phyloP scores from a whole-genome alignment of 2,797 vertebrate genomes.

The Phoxinus dragarum region DNA sequence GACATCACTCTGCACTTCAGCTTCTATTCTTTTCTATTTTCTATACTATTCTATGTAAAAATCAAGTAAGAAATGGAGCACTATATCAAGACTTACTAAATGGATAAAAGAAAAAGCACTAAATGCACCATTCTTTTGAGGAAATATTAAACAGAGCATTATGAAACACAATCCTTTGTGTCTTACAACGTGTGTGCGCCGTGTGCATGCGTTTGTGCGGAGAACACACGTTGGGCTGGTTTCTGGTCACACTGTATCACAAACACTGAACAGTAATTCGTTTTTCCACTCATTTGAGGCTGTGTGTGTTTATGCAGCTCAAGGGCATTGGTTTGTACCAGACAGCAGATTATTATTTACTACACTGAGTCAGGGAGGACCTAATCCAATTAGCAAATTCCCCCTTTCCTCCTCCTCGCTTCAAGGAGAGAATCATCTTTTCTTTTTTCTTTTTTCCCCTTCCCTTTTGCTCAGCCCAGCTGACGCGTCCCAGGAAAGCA shows the following conservation, averaged over 20 bases:
- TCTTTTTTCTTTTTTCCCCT: conserved; percentile 14
- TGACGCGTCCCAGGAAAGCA: conserved; percentile 60
- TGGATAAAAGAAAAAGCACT: not conserved
- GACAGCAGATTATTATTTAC: conserved; percentile 69
- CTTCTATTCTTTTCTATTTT: too few relatives aligned
- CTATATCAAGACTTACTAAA: not conserved
- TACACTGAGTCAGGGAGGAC: conserved; percentile 65
- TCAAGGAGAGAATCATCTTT: conserved; percentile 61
- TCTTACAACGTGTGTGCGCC: not conserved
- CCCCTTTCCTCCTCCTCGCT: conserved; percentile 63
- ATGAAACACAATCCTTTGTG: not conserved
- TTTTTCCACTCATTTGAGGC: conserved; percentile 50
- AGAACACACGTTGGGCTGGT: not conserved
- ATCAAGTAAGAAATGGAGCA: not conserved
- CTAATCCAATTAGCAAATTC: conserved; percentile 71
- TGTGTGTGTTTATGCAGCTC: conserved; percentile 52
- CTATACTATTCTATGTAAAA: not conserved
- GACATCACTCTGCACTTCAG: too few relatives aligned
- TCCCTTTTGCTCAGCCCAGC: conserved; percentile 45
- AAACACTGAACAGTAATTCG: conserved; percentile 36
- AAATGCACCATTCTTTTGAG: conserved; percentile 11
- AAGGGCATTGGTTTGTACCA: conserved; percentile 64
- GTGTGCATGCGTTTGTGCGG: not conserved
- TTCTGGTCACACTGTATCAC: conserved; percentile 37
- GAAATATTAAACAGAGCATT: not conserved